phyloP scores from a whole-genome alignment of 2,888 invertebrate genomes.

The Phengaris arion region DNA sequence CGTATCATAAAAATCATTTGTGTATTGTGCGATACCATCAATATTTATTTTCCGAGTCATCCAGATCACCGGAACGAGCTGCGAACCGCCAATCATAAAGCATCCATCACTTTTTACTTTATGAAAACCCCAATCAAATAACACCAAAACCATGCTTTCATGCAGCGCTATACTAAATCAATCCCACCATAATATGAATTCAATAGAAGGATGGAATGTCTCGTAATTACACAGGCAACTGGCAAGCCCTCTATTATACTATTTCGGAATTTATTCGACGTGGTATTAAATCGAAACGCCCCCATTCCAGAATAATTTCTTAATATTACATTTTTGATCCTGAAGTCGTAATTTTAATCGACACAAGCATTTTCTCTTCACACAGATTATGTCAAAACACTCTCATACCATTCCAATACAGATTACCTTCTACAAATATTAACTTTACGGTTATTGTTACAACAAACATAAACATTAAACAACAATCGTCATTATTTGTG shows the following conservation, averaged over 20 bases:
- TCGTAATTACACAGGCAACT: neutral
- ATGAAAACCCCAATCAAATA: neutral
- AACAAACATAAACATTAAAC: constrained; percentile 4
- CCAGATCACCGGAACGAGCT: neutral
- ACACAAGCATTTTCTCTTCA: neutral
- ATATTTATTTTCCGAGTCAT: constrained; percentile 2
- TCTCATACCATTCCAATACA: neutral
- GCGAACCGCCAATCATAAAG: neutral
- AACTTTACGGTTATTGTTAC: neutral
- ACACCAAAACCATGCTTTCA: neutral
- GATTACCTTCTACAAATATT: neutral
- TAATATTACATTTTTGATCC: neutral
- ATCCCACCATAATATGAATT: constrained; percentile 1
- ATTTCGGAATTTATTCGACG: constrained; percentile 7
- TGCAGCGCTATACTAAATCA: neutral
- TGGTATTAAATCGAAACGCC: constrained; percentile 7
- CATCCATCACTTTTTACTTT: neutral
- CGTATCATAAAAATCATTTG: constrained; percentile 5
- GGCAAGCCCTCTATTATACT: neutral
- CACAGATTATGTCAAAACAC: neutral
- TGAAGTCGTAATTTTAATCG: neutral
- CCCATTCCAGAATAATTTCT: constrained; percentile 1
- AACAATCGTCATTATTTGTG: neutral
- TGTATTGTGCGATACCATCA: constrained; percentile 14
- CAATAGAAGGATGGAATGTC: constrained; percentile 17